These are phyloP conservation scores for Ciconia maguari DNA, from an alignment of 2,113 vertebrate species.

Conservation along the genomic window DNA sequence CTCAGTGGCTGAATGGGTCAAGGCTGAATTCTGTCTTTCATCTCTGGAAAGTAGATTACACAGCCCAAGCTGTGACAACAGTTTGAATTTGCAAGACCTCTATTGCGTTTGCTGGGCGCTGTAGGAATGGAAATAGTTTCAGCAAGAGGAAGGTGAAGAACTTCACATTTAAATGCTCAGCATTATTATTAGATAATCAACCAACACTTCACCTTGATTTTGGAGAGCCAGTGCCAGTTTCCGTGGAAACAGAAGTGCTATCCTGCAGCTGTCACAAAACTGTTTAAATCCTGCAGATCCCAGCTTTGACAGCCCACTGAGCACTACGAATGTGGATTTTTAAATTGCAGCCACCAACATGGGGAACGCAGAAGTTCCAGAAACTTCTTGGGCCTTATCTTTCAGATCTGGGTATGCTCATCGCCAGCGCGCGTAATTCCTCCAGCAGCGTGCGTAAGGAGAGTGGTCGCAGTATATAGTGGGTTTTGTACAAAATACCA, in stretches of 20 bases:
- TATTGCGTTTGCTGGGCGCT: not conserved
- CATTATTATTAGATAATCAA: constrained; percentile 13
- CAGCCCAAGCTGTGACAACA: not conserved
- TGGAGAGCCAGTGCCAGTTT: not conserved
- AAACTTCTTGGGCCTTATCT: not conserved
- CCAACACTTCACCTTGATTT: constrained; percentile 46
- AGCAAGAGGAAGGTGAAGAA: not conserved
- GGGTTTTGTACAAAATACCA: not conserved
- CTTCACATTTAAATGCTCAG: not conserved
- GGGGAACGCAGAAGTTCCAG: not conserved
- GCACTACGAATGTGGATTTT: not conserved
- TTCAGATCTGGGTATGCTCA: not conserved
- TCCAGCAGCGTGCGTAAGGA: no score
- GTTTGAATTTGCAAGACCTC: not conserved
- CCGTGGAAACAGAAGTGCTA: constrained; percentile 15
- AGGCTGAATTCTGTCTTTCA: not conserved
- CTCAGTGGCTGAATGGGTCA: not conserved
- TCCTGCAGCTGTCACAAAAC: not conserved
- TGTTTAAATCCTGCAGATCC: not conserved
- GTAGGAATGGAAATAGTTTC: not conserved
- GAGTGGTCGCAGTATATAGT: accelerated
- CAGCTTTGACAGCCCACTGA: not conserved
- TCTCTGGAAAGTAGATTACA: not conserved
- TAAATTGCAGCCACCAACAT: not conserved
- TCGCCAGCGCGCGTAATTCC: accelerated